phyloP scores from a whole-genome alignment of 2,113 vertebrate genomes.

The Scartelaos histophorus region DNA sequence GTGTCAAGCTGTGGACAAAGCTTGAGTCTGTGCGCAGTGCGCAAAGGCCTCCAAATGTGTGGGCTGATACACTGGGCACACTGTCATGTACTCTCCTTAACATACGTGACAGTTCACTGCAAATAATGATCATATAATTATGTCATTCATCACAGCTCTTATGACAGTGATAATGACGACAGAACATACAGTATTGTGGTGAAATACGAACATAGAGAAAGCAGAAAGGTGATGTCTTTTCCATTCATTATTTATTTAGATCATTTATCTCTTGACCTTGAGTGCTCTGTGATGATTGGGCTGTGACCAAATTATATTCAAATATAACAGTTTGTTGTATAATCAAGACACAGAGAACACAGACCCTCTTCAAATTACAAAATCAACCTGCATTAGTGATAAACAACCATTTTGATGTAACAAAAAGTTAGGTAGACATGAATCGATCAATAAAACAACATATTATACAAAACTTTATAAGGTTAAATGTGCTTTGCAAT shows the following conservation, averaged over 20 bases:
- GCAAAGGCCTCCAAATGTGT: slow-evolving; percentile 6
- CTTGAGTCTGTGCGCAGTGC: slow-evolving; percentile 17
- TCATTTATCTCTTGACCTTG: no score
- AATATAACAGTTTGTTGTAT: background rate
- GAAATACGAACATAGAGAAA: background rate
- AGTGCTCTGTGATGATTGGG: background rate
- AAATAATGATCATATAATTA: background rate
- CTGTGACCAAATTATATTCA: background rate
- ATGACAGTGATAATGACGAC: background rate
- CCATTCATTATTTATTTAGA: background rate
- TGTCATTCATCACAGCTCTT: background rate
- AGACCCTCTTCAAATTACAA: background rate
- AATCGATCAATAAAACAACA: background rate
- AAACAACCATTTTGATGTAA: background rate
- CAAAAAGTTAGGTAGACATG: background rate
- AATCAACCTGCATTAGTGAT: background rate
- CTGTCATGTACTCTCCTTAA: slow-evolving; percentile 19
- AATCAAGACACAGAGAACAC: no score
- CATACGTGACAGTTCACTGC: background rate
- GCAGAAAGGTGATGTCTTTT: background rate
- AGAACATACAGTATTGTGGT: background rate
- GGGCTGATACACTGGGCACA: slow-evolving; percentile 17
- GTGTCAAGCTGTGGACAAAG: slow-evolving; percentile 51
- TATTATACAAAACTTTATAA: background rate
- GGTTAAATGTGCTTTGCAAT: background rate